Percentiles rank a stretch among this genome's conserved stretches.
phyloP scores from a whole-genome alignment of 2,888 invertebrate species.

The Chloromyia formosa region DNA sequence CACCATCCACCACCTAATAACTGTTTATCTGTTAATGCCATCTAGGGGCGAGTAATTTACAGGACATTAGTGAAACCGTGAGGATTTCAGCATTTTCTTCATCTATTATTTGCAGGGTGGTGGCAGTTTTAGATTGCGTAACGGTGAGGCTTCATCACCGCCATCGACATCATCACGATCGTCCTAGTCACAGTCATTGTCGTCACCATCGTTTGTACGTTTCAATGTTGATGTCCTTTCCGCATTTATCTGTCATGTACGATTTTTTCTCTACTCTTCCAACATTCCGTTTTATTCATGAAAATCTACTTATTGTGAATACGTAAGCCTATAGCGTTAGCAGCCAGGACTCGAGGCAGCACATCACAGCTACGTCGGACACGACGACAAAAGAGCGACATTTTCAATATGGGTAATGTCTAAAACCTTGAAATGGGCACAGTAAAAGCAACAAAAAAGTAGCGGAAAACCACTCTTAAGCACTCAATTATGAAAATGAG shows the following conservation, averaged over 20 bases:
- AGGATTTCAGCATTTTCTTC: background rate
- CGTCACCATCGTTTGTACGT: too few species aligned
- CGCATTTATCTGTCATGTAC: too few species aligned
- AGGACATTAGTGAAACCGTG: constrained; percentile 3
- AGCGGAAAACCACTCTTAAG: background rate
- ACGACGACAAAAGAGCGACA: background rate
- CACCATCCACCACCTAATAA: constrained; percentile 3
- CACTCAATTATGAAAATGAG: constrained; percentile 41
- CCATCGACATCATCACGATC: background rate
- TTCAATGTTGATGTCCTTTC: too few species aligned
- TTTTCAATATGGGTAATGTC: constrained; percentile 3
- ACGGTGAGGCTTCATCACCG: background rate
- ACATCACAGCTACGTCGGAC: background rate
- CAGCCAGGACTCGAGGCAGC: background rate
- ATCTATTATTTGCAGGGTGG: background rate
- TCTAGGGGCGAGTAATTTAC: background rate
- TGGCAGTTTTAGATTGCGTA: background rate
- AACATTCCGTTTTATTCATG: background rate
- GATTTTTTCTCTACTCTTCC: too few species aligned
- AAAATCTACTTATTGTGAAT: background rate
- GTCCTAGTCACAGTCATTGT: too few species aligned
- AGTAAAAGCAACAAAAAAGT: background rate
- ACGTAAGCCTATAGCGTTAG: background rate
- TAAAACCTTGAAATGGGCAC: background rate
- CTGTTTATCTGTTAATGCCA: constrained; percentile 7